These are phyloP conservation scores for Tiliqua scincoides DNA, from an alignment of 2,113 vertebrate genomes.

Conservation along the genomic window DNA sequence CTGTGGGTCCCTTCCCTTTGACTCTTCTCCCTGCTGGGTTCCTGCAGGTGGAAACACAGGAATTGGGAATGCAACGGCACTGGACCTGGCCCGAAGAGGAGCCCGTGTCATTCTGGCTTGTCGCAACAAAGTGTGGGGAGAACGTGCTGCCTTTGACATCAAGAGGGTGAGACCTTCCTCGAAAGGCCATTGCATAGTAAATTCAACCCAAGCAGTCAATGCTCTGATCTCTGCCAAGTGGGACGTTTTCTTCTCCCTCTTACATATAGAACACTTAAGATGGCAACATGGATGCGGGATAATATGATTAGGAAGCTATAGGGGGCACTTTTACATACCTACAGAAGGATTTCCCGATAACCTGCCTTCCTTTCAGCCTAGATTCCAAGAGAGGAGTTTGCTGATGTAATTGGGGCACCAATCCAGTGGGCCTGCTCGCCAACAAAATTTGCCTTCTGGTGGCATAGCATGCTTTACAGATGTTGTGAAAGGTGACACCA, in stretches of 20 bases:
- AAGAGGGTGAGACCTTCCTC: conserved; percentile 76
- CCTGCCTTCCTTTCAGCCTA: background rate
- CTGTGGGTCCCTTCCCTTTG: no score
- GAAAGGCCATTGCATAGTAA: no score
- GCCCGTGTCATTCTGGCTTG: conserved; percentile 90
- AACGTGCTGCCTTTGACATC: conserved; percentile 85
- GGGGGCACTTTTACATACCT: background rate
- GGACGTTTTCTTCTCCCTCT: background rate
- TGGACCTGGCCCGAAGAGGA: conserved; percentile 87
- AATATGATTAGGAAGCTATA: background rate
- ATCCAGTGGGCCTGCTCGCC: no score
- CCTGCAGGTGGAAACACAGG: conserved; percentile 86
- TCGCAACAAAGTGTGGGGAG: conserved; percentile 78
- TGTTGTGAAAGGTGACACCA: no score
- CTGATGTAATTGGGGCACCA: background rate
- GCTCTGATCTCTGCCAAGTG: background rate
- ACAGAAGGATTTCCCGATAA: background rate
- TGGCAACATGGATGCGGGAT: background rate
- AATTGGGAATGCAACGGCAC: conserved; percentile 87
- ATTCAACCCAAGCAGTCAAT: background rate
- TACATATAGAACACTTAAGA: background rate
- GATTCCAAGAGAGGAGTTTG: background rate
- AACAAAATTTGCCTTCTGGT: no score
- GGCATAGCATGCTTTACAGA: no score
- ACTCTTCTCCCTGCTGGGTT: background rate